A percentile compares a stretch with the other conserved stretches of the same genome.
Evolutionary conservation across 2,888 invertebrate genomes (phyloP).

Genomic region (Onthophagus sagittarius): DNA sequence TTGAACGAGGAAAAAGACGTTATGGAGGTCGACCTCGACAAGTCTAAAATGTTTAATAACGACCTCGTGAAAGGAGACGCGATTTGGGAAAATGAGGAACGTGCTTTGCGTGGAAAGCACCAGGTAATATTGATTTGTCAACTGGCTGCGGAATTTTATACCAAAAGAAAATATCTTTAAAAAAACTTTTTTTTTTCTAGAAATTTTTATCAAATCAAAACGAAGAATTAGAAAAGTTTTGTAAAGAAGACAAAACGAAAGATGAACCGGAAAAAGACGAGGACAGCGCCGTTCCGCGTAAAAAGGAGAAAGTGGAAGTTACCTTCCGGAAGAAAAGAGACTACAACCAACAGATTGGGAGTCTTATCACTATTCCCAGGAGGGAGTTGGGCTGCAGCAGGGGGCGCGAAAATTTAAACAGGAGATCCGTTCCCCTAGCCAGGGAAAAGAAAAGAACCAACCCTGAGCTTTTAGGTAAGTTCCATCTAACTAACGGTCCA

Average conservation of each 20-base stretch:
- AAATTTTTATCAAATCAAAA: slow-evolving; percentile 32
- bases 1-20: slow-evolving; percentile 28
- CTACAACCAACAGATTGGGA: slow-evolving; percentile 46
- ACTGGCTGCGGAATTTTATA: not conserved
- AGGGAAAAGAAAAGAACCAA: slow-evolving; percentile 49
- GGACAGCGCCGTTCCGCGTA: slow-evolving; percentile 49
- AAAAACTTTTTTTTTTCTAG: not conserved
- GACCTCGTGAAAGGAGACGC: slow-evolving; percentile 13
- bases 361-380: slow-evolving; percentile 45
- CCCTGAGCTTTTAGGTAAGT: slow-evolving; percentile 47
- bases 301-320: slow-evolving; percentile 54
- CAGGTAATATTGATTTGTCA: not conserved
- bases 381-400: slow-evolving; percentile 37
- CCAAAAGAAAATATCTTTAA: not conserved
- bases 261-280: slow-evolving; percentile 47
- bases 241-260: slow-evolving; percentile 45
- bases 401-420: slow-evolving; percentile 41
- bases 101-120: not conserved
- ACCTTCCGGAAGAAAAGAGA: slow-evolving; percentile 44
- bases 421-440: slow-evolving; percentile 45
- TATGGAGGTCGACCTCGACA: slow-evolving; percentile 27
- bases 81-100: slow-evolving; percentile 2
- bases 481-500: not conserved
- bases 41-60: slow-evolving; percentile 1
- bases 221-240: slow-evolving; percentile 42